A percentile compares a stretch with the other conserved stretches of the same genome.
These are phyloP conservation scores for Typhlomys cinereus DNA, from an alignment of 2,113 vertebrate genomes.

Conservation along the genomic window DNA sequence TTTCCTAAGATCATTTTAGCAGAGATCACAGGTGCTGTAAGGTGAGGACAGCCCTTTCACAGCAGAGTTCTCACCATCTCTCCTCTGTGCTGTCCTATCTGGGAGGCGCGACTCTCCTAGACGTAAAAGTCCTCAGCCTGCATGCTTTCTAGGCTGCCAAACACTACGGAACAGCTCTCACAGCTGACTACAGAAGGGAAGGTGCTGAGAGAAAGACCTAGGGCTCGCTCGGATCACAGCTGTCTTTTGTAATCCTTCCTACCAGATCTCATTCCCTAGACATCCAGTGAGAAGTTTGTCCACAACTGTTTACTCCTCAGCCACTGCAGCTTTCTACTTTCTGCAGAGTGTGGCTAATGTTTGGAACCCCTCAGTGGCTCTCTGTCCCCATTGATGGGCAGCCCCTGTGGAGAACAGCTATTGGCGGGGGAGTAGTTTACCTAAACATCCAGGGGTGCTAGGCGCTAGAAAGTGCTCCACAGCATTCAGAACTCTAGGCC, in stretches of 20 bases:
- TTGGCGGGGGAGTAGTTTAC: slow-evolving; percentile 53
- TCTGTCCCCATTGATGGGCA: slow-evolving; percentile 32
- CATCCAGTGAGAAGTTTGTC: background rate
- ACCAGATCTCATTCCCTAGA: background rate
- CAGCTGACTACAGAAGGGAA: background rate
- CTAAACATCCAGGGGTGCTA: slow-evolving; percentile 68
- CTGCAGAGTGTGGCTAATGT: background rate
- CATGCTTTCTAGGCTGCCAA: background rate
- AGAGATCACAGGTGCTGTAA: background rate
- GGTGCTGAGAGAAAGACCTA: no score
- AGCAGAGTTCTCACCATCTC: background rate
- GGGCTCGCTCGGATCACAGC: background rate
- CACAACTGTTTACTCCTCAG: background rate
- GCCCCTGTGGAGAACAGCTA: slow-evolving; percentile 72
- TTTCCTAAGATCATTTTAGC: slow-evolving; percentile 8
- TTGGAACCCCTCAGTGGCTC: slow-evolving; percentile 64
- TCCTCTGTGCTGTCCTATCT: no score
- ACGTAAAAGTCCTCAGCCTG: background rate
- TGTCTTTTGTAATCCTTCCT: background rate
- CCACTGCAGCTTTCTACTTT: slow-evolving; percentile 18
- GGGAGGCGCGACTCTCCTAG: background rate
- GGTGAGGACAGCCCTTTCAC: background rate
- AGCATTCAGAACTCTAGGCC: slow-evolving; percentile 40
- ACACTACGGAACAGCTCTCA: background rate
- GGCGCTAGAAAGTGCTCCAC: slow-evolving; percentile 28